Conservation (phyloP, 2,113 vertebrate species). For the Argyrosomus japonicus region DNA sequence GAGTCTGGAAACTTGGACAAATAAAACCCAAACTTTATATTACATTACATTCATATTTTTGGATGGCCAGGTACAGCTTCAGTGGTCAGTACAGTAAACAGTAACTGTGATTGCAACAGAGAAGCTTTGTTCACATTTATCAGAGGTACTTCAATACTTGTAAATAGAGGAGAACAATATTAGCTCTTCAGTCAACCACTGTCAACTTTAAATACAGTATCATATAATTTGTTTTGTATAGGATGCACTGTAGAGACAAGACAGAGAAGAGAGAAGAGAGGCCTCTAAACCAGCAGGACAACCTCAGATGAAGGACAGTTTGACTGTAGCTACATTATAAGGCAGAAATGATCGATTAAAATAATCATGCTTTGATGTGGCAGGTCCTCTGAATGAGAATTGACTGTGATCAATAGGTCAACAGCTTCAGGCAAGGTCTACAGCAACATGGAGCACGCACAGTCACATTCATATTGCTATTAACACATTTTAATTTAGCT, state of each 20-base stretch:
- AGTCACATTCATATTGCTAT: conserved; percentile 28
- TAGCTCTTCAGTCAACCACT: not conserved
- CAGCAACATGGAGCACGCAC: conserved; percentile 21
- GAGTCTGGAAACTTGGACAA: too few relatives aligned
- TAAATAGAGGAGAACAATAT: not conserved
- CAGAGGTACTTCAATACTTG: not conserved
- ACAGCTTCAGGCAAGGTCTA: conserved; percentile 67
- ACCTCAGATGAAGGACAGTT: conserved; percentile 61
- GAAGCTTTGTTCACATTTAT: not conserved
- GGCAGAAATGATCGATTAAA: conserved; percentile 59
- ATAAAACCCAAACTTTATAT: too few relatives aligned
- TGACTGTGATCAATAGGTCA: conserved; percentile 67
- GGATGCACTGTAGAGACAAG: not conserved
- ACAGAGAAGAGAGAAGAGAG: not conserved
- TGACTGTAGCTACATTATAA: conserved; percentile 29
- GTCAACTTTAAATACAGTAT: not conserved
- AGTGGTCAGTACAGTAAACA: not conserved
- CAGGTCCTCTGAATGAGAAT: conserved; percentile 20
- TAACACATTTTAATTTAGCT: conserved; percentile 57
- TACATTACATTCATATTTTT: not conserved
- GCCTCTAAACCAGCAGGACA: not conserved
- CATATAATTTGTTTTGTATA: not conserved
- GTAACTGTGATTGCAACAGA: not conserved
- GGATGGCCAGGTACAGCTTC: not conserved
- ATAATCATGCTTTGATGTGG: conserved; percentile 59